Evolutionary conservation across 2,888 invertebrate genomes (phyloP).

Genomic region (Papilio gigon): DNA sequence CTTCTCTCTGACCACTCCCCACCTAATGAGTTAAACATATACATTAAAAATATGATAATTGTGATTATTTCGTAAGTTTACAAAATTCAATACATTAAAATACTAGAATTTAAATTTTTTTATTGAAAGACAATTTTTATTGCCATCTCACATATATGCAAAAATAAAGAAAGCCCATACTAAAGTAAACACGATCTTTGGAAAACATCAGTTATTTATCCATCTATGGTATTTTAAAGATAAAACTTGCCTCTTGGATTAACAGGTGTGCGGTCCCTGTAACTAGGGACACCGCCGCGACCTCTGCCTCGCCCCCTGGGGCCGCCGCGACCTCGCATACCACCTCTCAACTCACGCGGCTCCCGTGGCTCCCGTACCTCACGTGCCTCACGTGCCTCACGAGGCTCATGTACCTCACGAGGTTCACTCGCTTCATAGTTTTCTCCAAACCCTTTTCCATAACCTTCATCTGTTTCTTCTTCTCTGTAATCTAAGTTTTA

Average conservation of each 20-base stretch:
- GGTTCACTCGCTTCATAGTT: slow-evolving; percentile 18
- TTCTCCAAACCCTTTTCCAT: slow-evolving; percentile 41
- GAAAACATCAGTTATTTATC: too few species aligned
- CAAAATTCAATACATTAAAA: too few species aligned
- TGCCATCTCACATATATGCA: too few species aligned
- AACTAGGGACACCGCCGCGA: slow-evolving; percentile 54
- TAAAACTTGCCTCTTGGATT: slow-evolving; percentile 46
- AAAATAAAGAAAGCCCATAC: too few species aligned
- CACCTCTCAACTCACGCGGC: slow-evolving; percentile 38
- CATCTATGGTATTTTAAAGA: neutral
- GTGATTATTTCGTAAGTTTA: neutral
- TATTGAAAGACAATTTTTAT: too few species aligned
- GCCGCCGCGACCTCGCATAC: slow-evolving; percentile 46
- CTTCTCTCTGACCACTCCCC: slow-evolving; percentile 66
- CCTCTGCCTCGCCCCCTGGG: slow-evolving; percentile 50
- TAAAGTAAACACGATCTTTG: too few species aligned
- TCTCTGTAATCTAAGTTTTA: slow-evolving; percentile 55
- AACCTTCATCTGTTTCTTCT: slow-evolving; percentile 61
- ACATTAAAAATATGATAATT: neutral
- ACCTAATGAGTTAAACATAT: slow-evolving; percentile 44
- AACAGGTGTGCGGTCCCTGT: slow-evolving; percentile 64
- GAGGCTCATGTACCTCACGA: slow-evolving; percentile 23
- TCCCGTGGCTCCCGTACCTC: slow-evolving; percentile 29
- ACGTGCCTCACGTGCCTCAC: slow-evolving; percentile 25
- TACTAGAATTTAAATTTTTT: too few species aligned